Percentiles rank a stretch among this genome's conserved stretches.
These are phyloP conservation scores for Amphiprion percula DNA, from an alignment of 2,113 vertebrate genomes.

Conservation along the genomic window DNA sequence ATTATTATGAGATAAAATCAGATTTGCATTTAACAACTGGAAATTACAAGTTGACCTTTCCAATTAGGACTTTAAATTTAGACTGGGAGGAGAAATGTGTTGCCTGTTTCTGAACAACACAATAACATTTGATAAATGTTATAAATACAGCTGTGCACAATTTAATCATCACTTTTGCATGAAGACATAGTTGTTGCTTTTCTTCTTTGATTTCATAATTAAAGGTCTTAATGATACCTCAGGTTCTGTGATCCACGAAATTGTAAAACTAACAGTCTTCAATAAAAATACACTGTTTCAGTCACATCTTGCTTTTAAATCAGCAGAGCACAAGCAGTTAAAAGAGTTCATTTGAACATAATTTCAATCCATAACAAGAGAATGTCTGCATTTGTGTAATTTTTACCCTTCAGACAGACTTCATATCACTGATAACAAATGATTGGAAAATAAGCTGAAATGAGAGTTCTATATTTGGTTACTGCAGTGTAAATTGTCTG, in stretches of 20 bases:
- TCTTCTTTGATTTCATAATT: conserved; percentile 33
- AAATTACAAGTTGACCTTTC: not conserved
- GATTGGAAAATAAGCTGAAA: conserved; percentile 52
- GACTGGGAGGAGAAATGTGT: conserved; percentile 16
- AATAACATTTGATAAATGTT: conserved; percentile 21
- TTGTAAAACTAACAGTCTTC: conserved; percentile 43
- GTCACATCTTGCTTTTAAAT: conserved; percentile 3
- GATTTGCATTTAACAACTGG: not conserved
- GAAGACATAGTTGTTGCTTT: not conserved
- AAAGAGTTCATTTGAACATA: conserved; percentile 2
- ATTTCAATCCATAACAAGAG: conserved; percentile 21
- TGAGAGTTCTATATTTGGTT: conserved; percentile 51
- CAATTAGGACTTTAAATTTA: conserved; percentile 18
- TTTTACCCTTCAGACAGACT: conserved; percentile 26
- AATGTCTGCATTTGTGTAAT: conserved; percentile 37
- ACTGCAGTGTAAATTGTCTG: conserved; percentile 49
- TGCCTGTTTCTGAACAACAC: not conserved
- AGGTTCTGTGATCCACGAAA: conserved; percentile 12
- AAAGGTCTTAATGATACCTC: conserved; percentile 30
- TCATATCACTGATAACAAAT: conserved; percentile 42
- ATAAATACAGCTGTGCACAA: conserved; percentile 43
- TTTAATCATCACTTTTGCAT: conserved; percentile 26
- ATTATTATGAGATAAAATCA: conserved; percentile 20
- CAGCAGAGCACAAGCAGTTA: not conserved
- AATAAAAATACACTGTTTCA: not conserved